Conservation (phyloP, 2,888 invertebrate genomes). For the Ditylenchus weischeri region DNA sequence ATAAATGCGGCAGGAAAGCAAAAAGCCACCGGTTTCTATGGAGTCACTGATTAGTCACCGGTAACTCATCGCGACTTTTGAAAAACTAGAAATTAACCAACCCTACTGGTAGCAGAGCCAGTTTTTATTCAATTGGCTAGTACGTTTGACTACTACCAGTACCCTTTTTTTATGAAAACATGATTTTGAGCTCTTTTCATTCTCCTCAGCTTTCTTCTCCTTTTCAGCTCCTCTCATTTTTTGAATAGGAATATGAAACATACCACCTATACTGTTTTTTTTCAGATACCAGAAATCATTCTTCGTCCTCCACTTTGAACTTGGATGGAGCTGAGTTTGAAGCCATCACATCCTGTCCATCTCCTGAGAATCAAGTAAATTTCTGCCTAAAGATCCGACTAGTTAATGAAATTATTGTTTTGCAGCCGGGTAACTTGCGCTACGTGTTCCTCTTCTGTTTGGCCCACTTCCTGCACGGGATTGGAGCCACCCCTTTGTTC, state of each 20-base stretch:
- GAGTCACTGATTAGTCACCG: too few species aligned
- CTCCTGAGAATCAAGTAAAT: slow-evolving; percentile 44
- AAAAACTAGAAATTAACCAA: too few species aligned
- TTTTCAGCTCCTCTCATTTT: too few species aligned
- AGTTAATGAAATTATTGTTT: background rate
- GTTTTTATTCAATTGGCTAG: too few species aligned
- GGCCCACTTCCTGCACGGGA: slow-evolving; percentile 80
- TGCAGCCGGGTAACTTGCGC: slow-evolving; percentile 42
- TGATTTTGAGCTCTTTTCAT: background rate
- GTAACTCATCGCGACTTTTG: too few species aligned
- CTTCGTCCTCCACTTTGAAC: background rate
- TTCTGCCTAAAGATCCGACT: too few species aligned
- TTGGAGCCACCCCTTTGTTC: slow-evolving; percentile 81
- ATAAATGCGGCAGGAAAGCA: too few species aligned
- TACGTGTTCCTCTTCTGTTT: slow-evolving; percentile 69
- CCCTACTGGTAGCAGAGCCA: too few species aligned
- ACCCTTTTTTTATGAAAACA: too few species aligned
- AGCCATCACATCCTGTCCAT: slow-evolving; percentile 37
- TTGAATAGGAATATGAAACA: background rate
- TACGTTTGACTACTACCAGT: too few species aligned
- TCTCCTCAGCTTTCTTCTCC: too few species aligned
- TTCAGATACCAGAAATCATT: slow-evolving; percentile 11
- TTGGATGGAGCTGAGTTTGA: slow-evolving; percentile 25
- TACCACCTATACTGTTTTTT: background rate
- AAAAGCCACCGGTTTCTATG: too few species aligned